A percentile compares a stretch with the other conserved stretches of the same genome.
phyloP scores from a whole-genome alignment of 1,140 invertebrate genomes.

The Drosophila yakuba region DNA sequence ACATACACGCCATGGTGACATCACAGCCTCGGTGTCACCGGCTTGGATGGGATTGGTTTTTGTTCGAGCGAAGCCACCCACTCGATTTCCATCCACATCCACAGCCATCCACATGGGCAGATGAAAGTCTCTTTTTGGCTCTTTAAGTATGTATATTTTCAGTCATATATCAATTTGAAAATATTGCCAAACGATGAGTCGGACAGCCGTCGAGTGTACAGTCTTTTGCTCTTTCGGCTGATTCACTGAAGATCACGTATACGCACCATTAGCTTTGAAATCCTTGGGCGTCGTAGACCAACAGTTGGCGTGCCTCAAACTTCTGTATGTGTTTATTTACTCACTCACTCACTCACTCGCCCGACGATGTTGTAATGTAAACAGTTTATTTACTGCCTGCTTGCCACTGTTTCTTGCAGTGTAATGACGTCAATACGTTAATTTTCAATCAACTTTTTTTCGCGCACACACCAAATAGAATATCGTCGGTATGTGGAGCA shows the following conservation, averaged over 20 bases:
- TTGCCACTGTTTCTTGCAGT: slow-evolving; percentile 59
- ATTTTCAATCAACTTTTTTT: slow-evolving; percentile 40
- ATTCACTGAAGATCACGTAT: slow-evolving; percentile 72
- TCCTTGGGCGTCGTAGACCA: slow-evolving; percentile 65
- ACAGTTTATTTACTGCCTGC: slow-evolving; percentile 64
- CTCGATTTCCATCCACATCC: slow-evolving; percentile 38
- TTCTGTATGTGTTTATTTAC: slow-evolving; percentile 20
- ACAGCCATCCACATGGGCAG: slow-evolving; percentile 8
- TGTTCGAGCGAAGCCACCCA: slow-evolving; percentile 41
- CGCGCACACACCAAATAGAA: slow-evolving; percentile 35
- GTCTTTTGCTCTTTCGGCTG: slow-evolving; percentile 31
- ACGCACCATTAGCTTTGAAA: slow-evolving; percentile 75
- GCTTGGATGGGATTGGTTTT: slow-evolving; percentile 51
- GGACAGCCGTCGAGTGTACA: slow-evolving; percentile 24
- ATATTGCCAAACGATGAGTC: slow-evolving; percentile 72
- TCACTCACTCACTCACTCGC: slow-evolving; percentile 38
- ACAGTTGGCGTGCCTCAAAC: slow-evolving; percentile 54
- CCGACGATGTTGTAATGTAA: slow-evolving; percentile 45
- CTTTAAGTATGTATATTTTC: slow-evolving; percentile 49
- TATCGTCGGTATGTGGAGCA: slow-evolving; percentile 54
- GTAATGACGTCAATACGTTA: slow-evolving; percentile 71
- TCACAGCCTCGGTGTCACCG: slow-evolving; percentile 49
- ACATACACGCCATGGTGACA: slow-evolving; percentile 69
- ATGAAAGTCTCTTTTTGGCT: slow-evolving; percentile 56
- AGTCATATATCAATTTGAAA: slow-evolving; percentile 48